These are phyloP conservation scores for Remorina albescens DNA, from an alignment of 2,797 vertebrate genomes.

Conservation along the genomic window DNA sequence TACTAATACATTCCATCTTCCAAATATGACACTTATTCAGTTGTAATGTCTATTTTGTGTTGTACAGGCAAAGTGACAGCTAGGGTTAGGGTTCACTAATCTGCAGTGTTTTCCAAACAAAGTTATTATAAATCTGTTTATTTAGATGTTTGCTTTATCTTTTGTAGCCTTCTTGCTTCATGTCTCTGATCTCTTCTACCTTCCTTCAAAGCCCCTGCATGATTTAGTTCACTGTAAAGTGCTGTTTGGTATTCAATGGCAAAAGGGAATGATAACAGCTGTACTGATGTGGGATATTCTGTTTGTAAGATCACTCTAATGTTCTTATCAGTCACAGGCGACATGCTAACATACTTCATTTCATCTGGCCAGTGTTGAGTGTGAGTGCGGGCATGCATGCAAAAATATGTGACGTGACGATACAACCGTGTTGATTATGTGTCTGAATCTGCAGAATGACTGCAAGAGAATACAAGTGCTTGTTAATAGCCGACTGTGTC, in stretches of 20 bases:
- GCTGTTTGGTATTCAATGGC: constrained; percentile 49
- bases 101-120: constrained; percentile 60
- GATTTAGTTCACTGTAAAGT: constrained; percentile 58
- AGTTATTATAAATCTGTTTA: constrained; percentile 33
- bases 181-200: constrained; percentile 41
- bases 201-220: constrained; percentile 63
- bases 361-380: constrained; percentile 50
- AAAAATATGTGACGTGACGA: constrained; percentile 9
- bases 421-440: constrained; percentile 24
- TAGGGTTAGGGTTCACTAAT: too few relatives aligned
- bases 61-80: constrained; percentile 59
- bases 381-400: constrained; percentile 41
- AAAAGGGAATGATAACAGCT: constrained; percentile 29
- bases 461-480: constrained; percentile 41
- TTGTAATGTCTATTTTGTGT: constrained; percentile 66
- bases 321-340: constrained; percentile 21
- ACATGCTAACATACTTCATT: constrained; percentile 7
- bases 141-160: constrained; percentile 1
- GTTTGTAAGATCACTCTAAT: constrained; percentile 28
- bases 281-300: constrained; percentile 41
- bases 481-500: constrained; percentile 57
- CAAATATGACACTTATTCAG: constrained; percentile 53
- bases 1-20: constrained; percentile 73
- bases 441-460: constrained; percentile 31
- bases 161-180: constrained; percentile 24